phyloP scores from a whole-genome alignment of 2,888 invertebrate species.

The Cheilosia vulpina region DNA sequence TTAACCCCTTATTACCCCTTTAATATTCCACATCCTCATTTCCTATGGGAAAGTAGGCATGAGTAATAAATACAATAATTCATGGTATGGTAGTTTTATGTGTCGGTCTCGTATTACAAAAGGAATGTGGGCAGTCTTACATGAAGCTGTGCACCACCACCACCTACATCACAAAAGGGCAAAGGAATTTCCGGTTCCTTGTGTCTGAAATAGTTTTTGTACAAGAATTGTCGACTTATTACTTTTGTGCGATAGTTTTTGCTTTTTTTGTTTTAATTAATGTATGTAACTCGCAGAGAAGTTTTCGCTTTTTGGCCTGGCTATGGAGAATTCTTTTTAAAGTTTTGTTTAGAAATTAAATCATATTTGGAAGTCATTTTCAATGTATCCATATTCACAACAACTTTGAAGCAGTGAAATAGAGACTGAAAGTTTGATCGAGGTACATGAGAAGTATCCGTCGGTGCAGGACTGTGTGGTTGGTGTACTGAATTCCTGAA shows the following conservation, averaged over 20 bases:
- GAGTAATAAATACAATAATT: constrained; percentile 57
- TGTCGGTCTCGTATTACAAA: constrained; percentile 40
- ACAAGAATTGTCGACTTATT: constrained; percentile 37
- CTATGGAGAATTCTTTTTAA: too few relatives aligned
- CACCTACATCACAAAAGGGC: constrained; percentile 24
- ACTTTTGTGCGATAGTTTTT: constrained; percentile 3
- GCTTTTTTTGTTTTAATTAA: constrained; percentile 3
- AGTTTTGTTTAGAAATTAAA: too few relatives aligned
- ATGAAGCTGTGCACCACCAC: constrained; percentile 9
- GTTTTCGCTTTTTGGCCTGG: too few relatives aligned
- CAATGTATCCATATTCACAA: too few relatives aligned
- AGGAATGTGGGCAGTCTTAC: constrained; percentile 48
- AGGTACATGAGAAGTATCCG: too few relatives aligned
- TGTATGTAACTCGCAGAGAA: not conserved
- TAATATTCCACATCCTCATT: not conserved
- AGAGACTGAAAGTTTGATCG: too few relatives aligned
- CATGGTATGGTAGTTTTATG: constrained; percentile 61
- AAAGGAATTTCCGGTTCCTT: constrained; percentile 73
- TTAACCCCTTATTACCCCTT: not conserved
- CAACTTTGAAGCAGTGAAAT: too few relatives aligned
- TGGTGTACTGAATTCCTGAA: too few relatives aligned
- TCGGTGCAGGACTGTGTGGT: too few relatives aligned
- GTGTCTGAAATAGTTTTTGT: constrained; percentile 62
- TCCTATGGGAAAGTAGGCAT: constrained; percentile 21
- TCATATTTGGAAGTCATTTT: too few relatives aligned